Conservation (phyloP, 2,113 vertebrate genomes). For the Callaeas wilsoni region DNA sequence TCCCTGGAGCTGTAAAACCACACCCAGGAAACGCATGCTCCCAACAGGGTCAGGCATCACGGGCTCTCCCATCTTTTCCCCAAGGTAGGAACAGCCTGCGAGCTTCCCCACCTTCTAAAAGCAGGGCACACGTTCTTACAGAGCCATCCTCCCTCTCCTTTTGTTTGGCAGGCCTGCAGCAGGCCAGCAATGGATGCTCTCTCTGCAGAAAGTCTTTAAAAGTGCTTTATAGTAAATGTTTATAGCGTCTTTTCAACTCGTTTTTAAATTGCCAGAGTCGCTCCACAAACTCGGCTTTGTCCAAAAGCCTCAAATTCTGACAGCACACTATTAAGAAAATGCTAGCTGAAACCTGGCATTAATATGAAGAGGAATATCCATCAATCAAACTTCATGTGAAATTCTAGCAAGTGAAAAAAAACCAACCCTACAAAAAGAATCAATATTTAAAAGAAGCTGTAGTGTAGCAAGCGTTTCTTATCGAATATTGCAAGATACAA, state of each 20-base stretch:
- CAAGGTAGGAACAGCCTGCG: accelerated
- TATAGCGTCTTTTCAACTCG: not conserved
- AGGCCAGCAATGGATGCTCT: not conserved
- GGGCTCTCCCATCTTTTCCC: not conserved
- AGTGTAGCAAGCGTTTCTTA: not conserved
- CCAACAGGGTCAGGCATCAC: accelerated
- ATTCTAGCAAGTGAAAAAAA: not conserved
- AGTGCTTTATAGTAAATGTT: not conserved
- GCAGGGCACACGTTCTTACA: not conserved
- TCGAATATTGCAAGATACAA: not conserved
- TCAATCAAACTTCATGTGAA: not conserved
- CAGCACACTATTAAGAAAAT: not conserved
- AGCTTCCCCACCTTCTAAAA: not conserved
- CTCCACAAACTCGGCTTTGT: not conserved
- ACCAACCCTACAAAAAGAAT: accelerated
- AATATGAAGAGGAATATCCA: not conserved
- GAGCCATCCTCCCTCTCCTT: not conserved
- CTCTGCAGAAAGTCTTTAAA: not conserved
- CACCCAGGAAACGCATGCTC: accelerated
- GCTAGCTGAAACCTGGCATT: not conserved
- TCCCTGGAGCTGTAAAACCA: accelerated
- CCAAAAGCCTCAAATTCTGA: not conserved
- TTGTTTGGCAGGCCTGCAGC: not conserved
- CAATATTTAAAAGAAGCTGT: not conserved
- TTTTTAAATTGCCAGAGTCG: not conserved